Conservation (phyloP, 1,140 invertebrate species). For the Atopsyche davidsoni region DNA sequence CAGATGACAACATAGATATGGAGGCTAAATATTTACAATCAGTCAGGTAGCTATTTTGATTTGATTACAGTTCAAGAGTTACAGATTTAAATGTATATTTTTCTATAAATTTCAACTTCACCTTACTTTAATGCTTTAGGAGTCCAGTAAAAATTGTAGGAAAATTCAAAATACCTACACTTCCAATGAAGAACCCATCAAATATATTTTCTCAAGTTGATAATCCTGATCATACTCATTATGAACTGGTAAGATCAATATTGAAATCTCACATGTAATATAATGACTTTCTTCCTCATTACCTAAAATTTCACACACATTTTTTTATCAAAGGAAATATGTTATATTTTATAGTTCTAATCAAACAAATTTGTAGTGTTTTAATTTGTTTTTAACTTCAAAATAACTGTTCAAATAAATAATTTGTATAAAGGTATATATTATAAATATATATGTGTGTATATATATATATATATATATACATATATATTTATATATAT, state of each 20-base stretch:
- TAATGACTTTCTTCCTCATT: no score
- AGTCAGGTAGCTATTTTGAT: slow-evolving; percentile 40
- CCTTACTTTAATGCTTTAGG: no score
- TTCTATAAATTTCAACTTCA: slow-evolving; percentile 1
- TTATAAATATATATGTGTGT: slow-evolving; percentile 1
- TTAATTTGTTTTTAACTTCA: no score
- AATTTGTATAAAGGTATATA: no score
- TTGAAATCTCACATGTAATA: no score
- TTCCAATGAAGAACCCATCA: slow-evolving; percentile 33
- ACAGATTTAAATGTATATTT: background rate
- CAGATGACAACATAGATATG: slow-evolving; percentile 44
- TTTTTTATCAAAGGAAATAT: no score
- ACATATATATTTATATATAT: no score
- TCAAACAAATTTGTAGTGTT: no score
- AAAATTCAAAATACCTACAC: slow-evolving; percentile 42
- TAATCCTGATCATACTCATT: slow-evolving; percentile 37
- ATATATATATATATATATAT: slow-evolving; percentile 2
- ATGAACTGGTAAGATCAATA: slow-evolving; percentile 41
- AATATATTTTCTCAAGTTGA: slow-evolving; percentile 38
- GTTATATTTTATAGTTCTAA: no score
- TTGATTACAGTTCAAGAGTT: background rate
- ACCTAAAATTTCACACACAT: no score
- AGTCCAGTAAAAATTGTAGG: slow-evolving; percentile 39
- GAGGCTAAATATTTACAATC: slow-evolving; percentile 54
- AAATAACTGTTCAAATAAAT: no score